Evolutionary conservation across 1,140 invertebrate genomes (phyloP), one percentile per base, ranked within the genome.

Genomic region (Drosophila carrolli): DNA sequence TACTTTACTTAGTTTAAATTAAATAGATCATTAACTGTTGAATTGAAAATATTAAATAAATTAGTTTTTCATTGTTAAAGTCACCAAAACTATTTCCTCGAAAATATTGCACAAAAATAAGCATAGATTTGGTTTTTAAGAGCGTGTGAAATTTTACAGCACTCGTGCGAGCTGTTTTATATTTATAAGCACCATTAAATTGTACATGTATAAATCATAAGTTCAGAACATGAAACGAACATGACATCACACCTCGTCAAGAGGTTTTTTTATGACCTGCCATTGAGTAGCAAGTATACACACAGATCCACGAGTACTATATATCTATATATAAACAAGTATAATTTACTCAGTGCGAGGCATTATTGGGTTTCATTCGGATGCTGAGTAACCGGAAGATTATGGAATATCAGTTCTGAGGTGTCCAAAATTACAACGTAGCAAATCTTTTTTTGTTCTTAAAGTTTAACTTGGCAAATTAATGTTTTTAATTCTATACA

Each of bases 191-290:
- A 10, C 41, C 65, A 68, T 68, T 66, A 23, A 19, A 32, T 40
- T 48, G 38, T n/a, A 56, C n/a, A 48, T 41, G 16, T 71, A 68
- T 70, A 71, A 56, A 71, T 71, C 67, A 68, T 70, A 57, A 40
- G 51, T 70, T 56, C 10, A 41, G 37, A 68, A 70, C 50, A 68
- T 57, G 67, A 40, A 71, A 48, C 50, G 9, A 46, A 71, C 50
- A 70, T 70, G 67, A 71, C 63, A 71, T 71, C 67, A 71, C 67
- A 70, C 65, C 40, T 47, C 35, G 37, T 57, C 63, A 55, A 71
- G 67, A 57, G 50, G 35, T 48, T 71, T 68, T 67, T 71, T 71
- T 71, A 71, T 41, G 50, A 70, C 63, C 67, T 48, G 67, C 14
- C 67, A 56, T 48, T 54, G 51, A 57, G 65, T 48, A 27, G 27